These are phyloP conservation scores for Upupa epops DNA, from an alignment of 2,113 vertebrate genomes.

Conservation along the genomic window DNA sequence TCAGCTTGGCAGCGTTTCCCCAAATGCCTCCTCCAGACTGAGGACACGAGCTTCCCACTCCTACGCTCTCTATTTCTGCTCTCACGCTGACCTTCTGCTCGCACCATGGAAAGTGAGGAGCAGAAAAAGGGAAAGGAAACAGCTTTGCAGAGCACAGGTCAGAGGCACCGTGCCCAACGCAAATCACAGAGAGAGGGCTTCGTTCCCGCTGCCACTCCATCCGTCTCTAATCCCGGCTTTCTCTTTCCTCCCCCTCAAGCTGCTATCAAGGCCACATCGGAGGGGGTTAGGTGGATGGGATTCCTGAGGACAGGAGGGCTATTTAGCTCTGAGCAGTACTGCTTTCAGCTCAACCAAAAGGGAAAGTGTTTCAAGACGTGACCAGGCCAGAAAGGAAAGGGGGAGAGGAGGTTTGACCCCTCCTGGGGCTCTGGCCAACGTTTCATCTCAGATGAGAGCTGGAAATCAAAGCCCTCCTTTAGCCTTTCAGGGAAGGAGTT, in stretches of 20 bases:
- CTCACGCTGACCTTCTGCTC: slow-evolving; percentile 62
- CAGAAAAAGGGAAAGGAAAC: slow-evolving; percentile 58
- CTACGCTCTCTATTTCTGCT: slow-evolving; percentile 59
- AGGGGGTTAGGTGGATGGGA: neutral
- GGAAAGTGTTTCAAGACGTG: neutral
- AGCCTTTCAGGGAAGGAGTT: neutral
- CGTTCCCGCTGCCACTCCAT: slow-evolving; percentile 14
- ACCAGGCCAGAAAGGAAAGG: neutral
- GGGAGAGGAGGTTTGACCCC: neutral
- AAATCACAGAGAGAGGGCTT: slow-evolving; percentile 60
- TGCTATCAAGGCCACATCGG: neutral
- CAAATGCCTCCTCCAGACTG: slow-evolving; percentile 52
- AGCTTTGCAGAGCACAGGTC: slow-evolving; percentile 47
- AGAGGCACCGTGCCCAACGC: slow-evolving; percentile 41
- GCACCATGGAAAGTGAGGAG: slow-evolving; percentile 63
- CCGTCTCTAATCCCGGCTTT: neutral
- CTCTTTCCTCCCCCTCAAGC: neutral
- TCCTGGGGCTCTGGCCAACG: slow-evolving; percentile 1
- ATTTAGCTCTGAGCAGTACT: slow-evolving; percentile 28
- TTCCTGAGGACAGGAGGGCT: neutral
- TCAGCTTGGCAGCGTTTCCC: slow-evolving; percentile 54
- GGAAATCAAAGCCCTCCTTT: neutral
- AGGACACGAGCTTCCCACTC: slow-evolving; percentile 59
- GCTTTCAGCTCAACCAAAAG: neutral
- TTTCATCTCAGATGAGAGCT: neutral